A percentile compares a stretch with the other conserved stretches of the same genome.
Evolutionary conservation across 2,888 invertebrate species (phyloP).

Genomic region (Psylliodes chrysocephalus): DNA sequence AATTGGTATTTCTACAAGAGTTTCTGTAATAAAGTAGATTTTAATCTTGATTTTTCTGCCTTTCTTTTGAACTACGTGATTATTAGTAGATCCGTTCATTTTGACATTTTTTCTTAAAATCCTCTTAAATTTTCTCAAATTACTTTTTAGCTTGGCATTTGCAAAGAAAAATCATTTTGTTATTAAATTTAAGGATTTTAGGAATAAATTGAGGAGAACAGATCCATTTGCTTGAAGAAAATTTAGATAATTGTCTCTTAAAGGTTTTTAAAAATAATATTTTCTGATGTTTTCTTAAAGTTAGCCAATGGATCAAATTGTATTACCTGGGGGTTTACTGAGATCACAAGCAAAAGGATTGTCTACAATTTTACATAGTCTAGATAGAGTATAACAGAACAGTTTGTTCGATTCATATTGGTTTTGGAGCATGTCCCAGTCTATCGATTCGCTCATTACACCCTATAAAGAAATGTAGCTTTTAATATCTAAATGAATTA

Average conservation of each 20-base stretch:
- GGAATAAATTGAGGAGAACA: too few species aligned
- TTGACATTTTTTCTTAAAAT: too few species aligned
- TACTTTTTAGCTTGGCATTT: too few species aligned
- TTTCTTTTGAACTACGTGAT: too few species aligned
- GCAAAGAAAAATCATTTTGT: too few species aligned
- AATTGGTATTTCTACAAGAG: slow-evolving; percentile 36
- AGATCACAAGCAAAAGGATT: slow-evolving; percentile 64
- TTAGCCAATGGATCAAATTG: slow-evolving; percentile 3
- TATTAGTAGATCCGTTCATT: too few species aligned
- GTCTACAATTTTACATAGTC: slow-evolving; percentile 85
- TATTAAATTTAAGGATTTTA: too few species aligned
- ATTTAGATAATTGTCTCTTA: too few species aligned
- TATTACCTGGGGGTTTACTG: slow-evolving; percentile 54
- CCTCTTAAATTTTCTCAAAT: too few species aligned
- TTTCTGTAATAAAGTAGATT: slow-evolving; percentile 47
- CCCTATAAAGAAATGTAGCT: slow-evolving; percentile 71
- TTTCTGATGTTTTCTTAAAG: background rate
- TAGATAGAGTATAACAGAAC: slow-evolving; percentile 85
- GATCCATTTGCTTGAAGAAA: too few species aligned
- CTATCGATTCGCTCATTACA: slow-evolving; percentile 93
- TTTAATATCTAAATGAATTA: background rate
- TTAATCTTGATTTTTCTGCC: too few species aligned
- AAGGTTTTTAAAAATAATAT: too few species aligned
- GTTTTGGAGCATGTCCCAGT: slow-evolving; percentile 90
- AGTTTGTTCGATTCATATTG: slow-evolving; percentile 86